These are phyloP conservation scores for Calosoma granatense DNA, from an alignment of 1,140 invertebrate species.

Conservation along the genomic window DNA sequence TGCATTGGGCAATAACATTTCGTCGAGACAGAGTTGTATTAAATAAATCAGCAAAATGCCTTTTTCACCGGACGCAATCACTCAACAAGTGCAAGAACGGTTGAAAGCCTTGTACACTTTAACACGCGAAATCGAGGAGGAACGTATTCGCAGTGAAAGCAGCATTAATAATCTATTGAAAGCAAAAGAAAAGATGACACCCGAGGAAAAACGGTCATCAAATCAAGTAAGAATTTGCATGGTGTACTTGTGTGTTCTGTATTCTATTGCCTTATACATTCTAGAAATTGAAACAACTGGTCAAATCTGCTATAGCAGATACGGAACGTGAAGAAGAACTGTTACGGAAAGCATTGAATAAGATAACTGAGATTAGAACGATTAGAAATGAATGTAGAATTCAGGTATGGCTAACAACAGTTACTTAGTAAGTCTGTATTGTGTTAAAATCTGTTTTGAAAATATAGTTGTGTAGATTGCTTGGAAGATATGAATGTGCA, in stretches of 20 bases:
- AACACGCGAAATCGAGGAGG: slow-evolving; percentile 71
- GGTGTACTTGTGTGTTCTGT: slow-evolving; percentile 16
- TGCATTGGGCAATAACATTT: slow-evolving; percentile 18
- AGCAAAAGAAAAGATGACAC: slow-evolving; percentile 13
- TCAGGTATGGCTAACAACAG: slow-evolving; percentile 49
- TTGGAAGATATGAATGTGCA: too few relatives aligned
- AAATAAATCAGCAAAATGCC: slow-evolving; percentile 52
- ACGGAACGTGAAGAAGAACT: slow-evolving; percentile 77
- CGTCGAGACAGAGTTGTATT: slow-evolving; percentile 10
- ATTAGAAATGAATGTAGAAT: slow-evolving; percentile 82
- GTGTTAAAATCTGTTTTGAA: too few relatives aligned
- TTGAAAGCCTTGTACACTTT: slow-evolving; percentile 64
- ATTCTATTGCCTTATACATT: slow-evolving; percentile 36
- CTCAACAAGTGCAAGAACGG: slow-evolving; percentile 72
- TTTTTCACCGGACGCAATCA: slow-evolving; percentile 58
- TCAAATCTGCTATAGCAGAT: slow-evolving; percentile 68
- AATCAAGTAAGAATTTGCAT: slow-evolving; percentile 2
- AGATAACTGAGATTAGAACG: slow-evolving; percentile 83
- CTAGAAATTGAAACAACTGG: slow-evolving; percentile 71
- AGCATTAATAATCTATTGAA: slow-evolving; percentile 69
- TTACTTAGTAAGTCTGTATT: background rate
- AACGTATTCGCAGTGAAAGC: slow-evolving; percentile 63
- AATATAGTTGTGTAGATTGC: background rate
- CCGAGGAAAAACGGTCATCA: slow-evolving; percentile 8
- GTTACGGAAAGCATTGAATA: slow-evolving; percentile 67